Evolutionary conservation across 1,140 invertebrate genomes (phyloP), one percentile per base, ranked within the genome.

Genomic region (Argopecten irradians): DNA sequence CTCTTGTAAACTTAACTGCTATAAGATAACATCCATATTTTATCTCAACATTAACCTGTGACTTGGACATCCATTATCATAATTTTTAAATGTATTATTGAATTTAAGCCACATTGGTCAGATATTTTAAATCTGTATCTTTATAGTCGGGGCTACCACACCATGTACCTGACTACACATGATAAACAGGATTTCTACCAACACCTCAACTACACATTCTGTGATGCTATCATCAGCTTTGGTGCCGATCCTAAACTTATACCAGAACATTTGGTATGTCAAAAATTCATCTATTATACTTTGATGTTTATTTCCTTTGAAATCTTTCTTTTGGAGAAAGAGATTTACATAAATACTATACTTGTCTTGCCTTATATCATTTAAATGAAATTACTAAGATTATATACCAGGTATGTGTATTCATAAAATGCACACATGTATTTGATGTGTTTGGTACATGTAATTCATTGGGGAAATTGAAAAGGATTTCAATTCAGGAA

Each of bases 101-200:
- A n/a, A 89, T 34, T 19, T 83, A n/a, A n/a, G n/a, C n/a, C n/a
- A n/a, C 34, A 22, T 89, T 83, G 34, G n/a, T 88, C 2, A 84
- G 22, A 14, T n/a, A n/a, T n/a, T n/a, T n/a, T n/a, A n/a, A 3
- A 33, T 84, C n/a, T 86, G 82, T 89, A 34, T 89, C 85, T 87
- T 90, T 91, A 39, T 88, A 94, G 94, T 19, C 39, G 91, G 34
- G 94, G 93, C 1, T 92, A 92, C 83, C 84, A 90, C 85, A 93
- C 91, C 41, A 88, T 93, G 41, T 95, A 93, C 86, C 90, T 95
- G 34, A 94, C 91, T 32, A 95, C 95, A 0, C 89, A 94, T 88
- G 94, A 95, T 87, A 95, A 95, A 90, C 91, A 94, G 90, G 92
- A 93, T 22, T 95, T 95, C 86, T 95, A 95, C 88, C 82, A 89